Evolutionary conservation across 35 echinoderm and acorn worm species (phyloP).

Genomic region (Anneissia japonica): DNA sequence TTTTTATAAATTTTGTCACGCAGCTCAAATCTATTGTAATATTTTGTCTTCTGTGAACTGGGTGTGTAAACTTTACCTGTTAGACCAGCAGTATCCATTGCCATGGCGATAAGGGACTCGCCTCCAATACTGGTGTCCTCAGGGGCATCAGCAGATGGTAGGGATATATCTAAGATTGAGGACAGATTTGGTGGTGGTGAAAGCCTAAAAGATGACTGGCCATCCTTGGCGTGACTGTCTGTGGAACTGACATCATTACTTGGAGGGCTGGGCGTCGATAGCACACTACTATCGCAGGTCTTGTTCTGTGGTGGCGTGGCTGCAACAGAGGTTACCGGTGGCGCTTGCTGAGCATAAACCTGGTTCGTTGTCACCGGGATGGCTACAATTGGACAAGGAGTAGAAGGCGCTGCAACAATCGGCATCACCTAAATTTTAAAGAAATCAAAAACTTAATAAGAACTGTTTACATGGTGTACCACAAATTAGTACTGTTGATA

Average conservation of each 20-base stretch:
- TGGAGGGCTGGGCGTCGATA: not conserved
- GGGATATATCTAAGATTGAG: constrained; percentile 69
- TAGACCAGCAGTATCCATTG: not conserved
- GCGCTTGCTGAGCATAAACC: not conserved
- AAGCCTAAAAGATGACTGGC: constrained; percentile 17
- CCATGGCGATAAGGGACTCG: not conserved
- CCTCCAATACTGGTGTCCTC: not conserved
- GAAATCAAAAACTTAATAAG: too few species aligned
- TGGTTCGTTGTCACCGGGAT: not conserved
- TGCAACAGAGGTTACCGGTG: not conserved
- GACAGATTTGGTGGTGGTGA: constrained; percentile 85
- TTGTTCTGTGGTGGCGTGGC: not conserved
- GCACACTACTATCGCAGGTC: not conserved
- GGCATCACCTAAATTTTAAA: not conserved
- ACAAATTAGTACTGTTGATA: too few species aligned
- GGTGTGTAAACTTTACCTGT: not conserved
- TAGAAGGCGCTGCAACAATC: not conserved
- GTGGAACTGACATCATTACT: not conserved
- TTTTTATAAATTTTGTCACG: too few species aligned
- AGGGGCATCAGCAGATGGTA: constrained; percentile 54
- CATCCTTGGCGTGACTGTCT: not conserved
- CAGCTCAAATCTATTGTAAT: too few species aligned
- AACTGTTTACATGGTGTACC: too few species aligned
- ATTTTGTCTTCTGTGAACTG: too few species aligned
- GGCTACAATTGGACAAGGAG: not conserved